Evolutionary conservation across 2,113 vertebrate species (phyloP).

Genomic region (Microtus ochrogaster): DNA sequence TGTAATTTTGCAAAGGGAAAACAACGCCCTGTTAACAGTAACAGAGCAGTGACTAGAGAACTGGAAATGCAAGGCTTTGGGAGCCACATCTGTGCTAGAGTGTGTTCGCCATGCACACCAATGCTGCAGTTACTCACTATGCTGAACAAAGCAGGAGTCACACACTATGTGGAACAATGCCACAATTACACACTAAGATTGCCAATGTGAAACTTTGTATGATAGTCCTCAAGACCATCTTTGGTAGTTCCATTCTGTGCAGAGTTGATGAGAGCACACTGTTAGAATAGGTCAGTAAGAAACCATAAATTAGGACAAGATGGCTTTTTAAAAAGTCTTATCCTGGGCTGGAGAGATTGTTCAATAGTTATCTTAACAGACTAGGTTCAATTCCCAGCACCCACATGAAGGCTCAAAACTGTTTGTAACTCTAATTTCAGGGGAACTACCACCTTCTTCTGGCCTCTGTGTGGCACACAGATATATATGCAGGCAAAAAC

Average conservation of each 20-base stretch:
- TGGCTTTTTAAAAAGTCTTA: not conserved
- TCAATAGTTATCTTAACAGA: not conserved
- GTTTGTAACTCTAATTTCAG: not conserved
- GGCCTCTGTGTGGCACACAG: too few species aligned
- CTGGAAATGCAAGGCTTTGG: not conserved
- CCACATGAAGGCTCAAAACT: not conserved
- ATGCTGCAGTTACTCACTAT: not conserved
- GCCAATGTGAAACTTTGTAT: not conserved
- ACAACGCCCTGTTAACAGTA: not conserved
- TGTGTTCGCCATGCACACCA: not conserved
- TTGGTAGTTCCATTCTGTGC: not conserved
- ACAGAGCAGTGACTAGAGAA: not conserved
- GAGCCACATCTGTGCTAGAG: not conserved
- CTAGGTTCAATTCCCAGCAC: too few species aligned
- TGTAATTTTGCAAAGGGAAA: not conserved
- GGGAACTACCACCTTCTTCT: not conserved
- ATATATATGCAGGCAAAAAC: not conserved
- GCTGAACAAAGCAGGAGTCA: not conserved
- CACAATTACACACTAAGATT: not conserved
- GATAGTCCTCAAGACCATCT: not conserved
- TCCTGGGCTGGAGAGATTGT: not conserved
- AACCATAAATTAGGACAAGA: not conserved
- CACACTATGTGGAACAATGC: not conserved
- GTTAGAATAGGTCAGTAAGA: not conserved
- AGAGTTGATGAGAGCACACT: not conserved